phyloP scores from a whole-genome alignment of 2,888 invertebrate species.

The Junonia oenone region DNA sequence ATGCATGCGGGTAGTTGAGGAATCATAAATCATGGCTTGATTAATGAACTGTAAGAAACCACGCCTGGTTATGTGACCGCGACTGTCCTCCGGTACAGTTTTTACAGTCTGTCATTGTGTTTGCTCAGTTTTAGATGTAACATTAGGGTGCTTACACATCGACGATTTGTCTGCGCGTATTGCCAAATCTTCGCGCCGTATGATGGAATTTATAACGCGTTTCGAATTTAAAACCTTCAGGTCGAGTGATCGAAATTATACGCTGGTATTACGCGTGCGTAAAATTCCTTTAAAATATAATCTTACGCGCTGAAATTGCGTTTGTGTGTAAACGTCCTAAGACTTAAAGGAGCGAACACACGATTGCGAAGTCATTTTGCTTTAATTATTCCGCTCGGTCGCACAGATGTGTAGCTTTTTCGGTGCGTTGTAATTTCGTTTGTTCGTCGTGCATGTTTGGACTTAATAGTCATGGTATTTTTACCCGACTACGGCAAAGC shows the following conservation, averaged over 20 bases:
- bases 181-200: too few species aligned
- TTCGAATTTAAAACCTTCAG: too few species aligned
- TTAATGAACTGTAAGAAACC: conserved; percentile 51
- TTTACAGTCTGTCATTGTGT: conserved; percentile 11
- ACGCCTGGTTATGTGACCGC: conserved; percentile 26
- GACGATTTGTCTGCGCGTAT: too few species aligned
- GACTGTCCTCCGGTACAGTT: conserved; percentile 13
- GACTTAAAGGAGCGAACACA: neutral
- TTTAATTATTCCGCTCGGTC: neutral
- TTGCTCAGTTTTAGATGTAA: neutral
- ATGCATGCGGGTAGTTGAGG: conserved; percentile 38
- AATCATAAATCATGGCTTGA: conserved; percentile 66
- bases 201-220: too few species aligned
- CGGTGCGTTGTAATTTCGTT: neutral
- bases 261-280: too few species aligned
- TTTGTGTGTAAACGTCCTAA: neutral
- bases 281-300: too few species aligned
- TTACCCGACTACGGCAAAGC: too few species aligned
- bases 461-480: neutral
- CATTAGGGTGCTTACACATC: neutral
- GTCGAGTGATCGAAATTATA: too few species aligned
- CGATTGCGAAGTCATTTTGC: neutral
- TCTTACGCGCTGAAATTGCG: too few species aligned
- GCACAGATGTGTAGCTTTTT: neutral
- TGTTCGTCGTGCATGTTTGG: neutral